Conservation (phyloP, 1,140 invertebrate species). For the Pogonognathellus flavescens region DNA sequence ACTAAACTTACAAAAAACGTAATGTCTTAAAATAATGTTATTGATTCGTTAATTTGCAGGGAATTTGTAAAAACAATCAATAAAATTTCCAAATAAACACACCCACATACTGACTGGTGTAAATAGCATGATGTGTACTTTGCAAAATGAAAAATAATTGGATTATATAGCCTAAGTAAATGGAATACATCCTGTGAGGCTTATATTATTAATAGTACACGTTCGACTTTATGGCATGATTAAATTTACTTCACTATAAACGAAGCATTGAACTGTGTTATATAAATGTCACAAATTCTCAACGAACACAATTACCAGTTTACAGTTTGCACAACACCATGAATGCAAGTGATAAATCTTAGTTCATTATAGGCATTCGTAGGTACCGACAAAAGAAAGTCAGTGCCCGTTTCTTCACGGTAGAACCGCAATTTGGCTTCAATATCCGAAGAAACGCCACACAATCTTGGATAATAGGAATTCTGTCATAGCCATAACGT, state of each 20-base stretch:
- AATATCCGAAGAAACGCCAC: neutral
- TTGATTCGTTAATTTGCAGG: conserved; percentile 3
- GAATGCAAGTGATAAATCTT: conserved; percentile 18
- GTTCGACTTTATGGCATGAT: too few relatives aligned
- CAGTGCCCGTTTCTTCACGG: neutral
- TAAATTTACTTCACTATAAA: neutral
- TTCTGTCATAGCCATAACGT: neutral
- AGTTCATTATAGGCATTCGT: neutral
- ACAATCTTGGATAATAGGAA: conserved; percentile 17
- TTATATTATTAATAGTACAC: too few relatives aligned
- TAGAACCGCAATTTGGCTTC: neutral
- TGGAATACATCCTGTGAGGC: neutral
- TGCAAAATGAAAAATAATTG: neutral
- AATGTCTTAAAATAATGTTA: neutral
- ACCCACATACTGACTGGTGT: neutral
- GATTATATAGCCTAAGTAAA: neutral
- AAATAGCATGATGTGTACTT: neutral
- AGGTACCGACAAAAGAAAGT: neutral
- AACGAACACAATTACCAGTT: neutral
- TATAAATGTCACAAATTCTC: conserved; percentile 1
- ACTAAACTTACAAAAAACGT: too few relatives aligned
- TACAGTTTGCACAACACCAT: neutral
- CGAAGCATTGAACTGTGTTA: conserved; percentile 7
- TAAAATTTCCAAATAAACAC: neutral
- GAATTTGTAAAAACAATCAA: conserved; percentile 30